Evolutionary conservation across 2,797 vertebrate genomes (phyloP).

Genomic region (Gouania willdenowi): DNA sequence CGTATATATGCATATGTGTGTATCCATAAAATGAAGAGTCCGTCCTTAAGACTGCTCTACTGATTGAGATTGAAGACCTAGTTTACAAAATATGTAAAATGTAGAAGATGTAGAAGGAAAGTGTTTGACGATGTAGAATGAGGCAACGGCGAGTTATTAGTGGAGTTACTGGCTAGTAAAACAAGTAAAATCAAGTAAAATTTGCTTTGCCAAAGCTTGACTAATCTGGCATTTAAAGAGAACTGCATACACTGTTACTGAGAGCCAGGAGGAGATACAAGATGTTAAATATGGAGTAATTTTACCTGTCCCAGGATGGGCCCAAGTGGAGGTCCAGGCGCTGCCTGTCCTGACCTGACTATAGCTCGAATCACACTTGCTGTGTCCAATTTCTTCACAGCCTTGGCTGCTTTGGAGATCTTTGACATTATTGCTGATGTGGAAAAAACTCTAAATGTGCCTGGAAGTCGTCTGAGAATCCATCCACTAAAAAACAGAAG

Average conservation of each 20-base stretch:
- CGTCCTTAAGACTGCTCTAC: no score
- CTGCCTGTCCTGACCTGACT: conserved; percentile 85
- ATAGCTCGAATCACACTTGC: conserved; percentile 79
- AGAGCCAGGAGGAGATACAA: conserved; percentile 18
- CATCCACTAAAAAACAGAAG: conserved; percentile 46
- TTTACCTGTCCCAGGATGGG: conserved; percentile 87
- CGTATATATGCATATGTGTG: no score
- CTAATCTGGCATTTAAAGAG: no score
- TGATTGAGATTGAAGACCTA: no score
- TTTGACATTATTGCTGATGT: conserved; percentile 81
- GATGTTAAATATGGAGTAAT: conserved; percentile 20
- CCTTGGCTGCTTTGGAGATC: conserved; percentile 77
- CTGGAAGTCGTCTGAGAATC: conserved; percentile 36
- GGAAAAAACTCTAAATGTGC: conserved; percentile 38
- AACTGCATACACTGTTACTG: conserved; percentile 14
- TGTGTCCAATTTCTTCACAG: conserved; percentile 73
- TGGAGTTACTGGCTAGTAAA: no score
- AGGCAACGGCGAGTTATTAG: no score
- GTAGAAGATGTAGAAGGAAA: no score
- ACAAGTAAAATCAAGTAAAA: no score
- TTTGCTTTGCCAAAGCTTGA: no score
- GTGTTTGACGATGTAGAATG: no score
- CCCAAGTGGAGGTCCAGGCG: conserved; percentile 85
- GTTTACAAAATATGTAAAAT: no score
- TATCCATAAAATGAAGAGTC: no score